These are phyloP conservation scores for Chloropsis hardwickii DNA, from an alignment of 2,113 vertebrate species.

Conservation along the genomic window DNA sequence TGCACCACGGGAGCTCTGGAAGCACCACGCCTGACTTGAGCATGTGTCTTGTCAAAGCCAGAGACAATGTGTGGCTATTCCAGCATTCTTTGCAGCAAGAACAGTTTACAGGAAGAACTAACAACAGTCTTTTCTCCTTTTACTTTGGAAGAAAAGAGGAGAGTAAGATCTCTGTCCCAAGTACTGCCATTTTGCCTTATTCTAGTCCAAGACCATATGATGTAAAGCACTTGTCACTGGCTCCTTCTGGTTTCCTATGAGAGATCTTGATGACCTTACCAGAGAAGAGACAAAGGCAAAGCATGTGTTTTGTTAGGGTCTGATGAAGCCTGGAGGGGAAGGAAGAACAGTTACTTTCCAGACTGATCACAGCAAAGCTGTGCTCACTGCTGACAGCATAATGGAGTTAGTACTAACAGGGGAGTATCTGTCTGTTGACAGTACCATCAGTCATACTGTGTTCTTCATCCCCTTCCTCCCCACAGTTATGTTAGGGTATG, in stretches of 20 bases:
- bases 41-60: neutral
- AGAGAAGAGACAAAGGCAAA: neutral
- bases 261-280: neutral
- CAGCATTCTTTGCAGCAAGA: neutral
- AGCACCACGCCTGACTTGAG: neutral
- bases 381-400: neutral
- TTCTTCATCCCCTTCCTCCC: neutral
- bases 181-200: neutral
- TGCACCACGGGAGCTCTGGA: neutral
- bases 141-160: neutral
- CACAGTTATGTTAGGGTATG: neutral
- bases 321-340: neutral
- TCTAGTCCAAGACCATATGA: neutral
- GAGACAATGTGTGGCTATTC: neutral
- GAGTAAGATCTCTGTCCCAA: neutral
- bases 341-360: neutral
- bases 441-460: neutral
- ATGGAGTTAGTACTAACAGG: neutral
- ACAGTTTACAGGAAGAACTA: neutral
- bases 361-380: neutral
- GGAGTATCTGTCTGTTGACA: neutral
- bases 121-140: neutral
- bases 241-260: neutral
- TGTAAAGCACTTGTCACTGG: neutral
- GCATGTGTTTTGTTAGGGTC: neutral